Base-by-base conservation (phyloP, 1,140 invertebrate genomes). In the Zaprionus gabonicus region DNA sequence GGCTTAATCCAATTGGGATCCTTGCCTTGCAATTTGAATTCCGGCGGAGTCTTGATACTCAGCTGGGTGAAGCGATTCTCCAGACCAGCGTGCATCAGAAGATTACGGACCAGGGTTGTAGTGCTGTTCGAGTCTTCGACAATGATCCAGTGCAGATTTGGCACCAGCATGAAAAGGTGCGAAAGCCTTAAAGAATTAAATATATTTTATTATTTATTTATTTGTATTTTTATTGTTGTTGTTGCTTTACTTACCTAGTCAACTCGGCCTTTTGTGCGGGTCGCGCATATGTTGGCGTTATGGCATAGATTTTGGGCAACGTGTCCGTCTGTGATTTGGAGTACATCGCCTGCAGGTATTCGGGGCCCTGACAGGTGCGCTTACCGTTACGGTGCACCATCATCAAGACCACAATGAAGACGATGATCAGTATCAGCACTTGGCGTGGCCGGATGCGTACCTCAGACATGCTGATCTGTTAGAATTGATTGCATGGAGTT, bases 191-290 rank as follows among this genome's bases (percentile, higher is more conserved):
- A 51, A 20, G 13, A 41, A 10, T 7, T 4, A 12, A 36, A 28
- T 13, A 55, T 25, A 73, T 17, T 46, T 17, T 31, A 31, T 17
- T 25, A 23, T 53, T 13, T 15, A 41, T 49, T n/a, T 28, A 41
- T 41, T 41, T 41, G 6, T 34, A 6, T 41, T 41, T 38, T 15
- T 38, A 15, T 13, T 13, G 3, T 10, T 36, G 9, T 12, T 38
- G 12, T 41, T 41, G 13, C 3, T 1, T 41, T 2, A 80, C 75
- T 91, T 93, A 96, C 95, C 96, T 95, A 51, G 97, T 98, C 10
- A 99, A 93, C 92, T 99, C 98, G 17, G 98, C 98, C 93, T 99
- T 99, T 94, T 99, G 99, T 55, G 97, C 97, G 34, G 96, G 95
- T 56, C 98, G 94, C 15, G 95, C 92, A 93, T 99, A 97, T 1